These are phyloP conservation scores for Tetraodon nigroviridis DNA, from an alignment of 2,113 vertebrate genomes.

Conservation along the genomic window DNA sequence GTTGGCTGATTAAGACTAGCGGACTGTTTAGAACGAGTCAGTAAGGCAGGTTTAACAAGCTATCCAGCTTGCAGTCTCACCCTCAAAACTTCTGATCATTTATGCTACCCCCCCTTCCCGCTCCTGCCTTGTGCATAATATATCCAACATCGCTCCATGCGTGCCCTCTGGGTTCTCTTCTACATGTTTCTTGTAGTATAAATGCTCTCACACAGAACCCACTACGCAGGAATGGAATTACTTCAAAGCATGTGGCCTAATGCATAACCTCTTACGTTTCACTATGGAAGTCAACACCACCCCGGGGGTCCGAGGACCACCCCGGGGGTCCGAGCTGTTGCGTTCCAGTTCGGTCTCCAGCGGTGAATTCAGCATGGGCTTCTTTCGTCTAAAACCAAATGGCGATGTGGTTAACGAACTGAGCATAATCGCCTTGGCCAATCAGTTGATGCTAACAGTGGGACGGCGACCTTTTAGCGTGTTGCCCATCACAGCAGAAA, in stretches of 20 bases:
- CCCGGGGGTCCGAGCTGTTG: background rate
- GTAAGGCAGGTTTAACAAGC: constrained; percentile 45
- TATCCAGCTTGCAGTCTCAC: constrained; percentile 32
- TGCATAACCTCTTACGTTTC: constrained; percentile 6
- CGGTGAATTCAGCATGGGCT: too few species aligned
- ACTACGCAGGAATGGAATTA: constrained; percentile 26
- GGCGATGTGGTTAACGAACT: too few species aligned
- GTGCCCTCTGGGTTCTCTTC: constrained; percentile 45
- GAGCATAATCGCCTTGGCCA: too few species aligned
- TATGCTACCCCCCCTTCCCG: constrained; percentile 24
- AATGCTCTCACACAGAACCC: constrained; percentile 32
- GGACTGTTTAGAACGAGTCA: constrained; percentile 42
- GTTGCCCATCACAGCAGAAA: too few species aligned
- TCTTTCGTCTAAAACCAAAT: too few species aligned
- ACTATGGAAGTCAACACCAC: constrained; percentile 11
- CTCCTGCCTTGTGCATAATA: constrained; percentile 59
- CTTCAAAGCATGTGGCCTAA: constrained; percentile 9
- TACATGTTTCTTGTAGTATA: constrained; percentile 46
- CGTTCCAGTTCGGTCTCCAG: too few species aligned
- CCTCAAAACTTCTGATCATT: constrained; percentile 35
- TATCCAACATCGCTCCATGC: constrained; percentile 40
- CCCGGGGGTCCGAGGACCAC: background rate
- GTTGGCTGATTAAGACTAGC: constrained; percentile 38
- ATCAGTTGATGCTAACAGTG: too few species aligned
- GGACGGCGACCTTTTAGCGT: too few species aligned